These are phyloP conservation scores for Aptenodytes forsteri DNA, from an alignment of 2,113 vertebrate species.

Conservation along the genomic window DNA sequence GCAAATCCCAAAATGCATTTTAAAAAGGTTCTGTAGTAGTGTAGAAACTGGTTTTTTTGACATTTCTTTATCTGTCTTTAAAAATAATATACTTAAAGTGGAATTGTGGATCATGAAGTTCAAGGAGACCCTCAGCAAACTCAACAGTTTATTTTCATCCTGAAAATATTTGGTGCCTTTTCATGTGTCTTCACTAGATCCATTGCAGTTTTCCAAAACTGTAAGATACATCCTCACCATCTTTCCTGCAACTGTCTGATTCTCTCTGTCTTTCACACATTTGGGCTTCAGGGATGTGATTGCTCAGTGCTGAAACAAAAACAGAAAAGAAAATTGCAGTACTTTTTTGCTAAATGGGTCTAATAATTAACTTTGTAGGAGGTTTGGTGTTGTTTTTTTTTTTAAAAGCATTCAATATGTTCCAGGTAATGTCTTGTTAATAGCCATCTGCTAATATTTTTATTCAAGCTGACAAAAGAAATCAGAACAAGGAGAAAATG, in stretches of 20 bases:
- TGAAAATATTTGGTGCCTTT: not conserved
- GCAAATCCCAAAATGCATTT: not conserved
- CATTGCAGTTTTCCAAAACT: not conserved
- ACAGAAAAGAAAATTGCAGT: not conserved
- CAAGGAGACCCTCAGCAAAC: not conserved
- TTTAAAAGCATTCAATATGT: not conserved
- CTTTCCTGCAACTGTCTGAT: not conserved
- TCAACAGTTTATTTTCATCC: not conserved
- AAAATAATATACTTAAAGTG: not conserved
- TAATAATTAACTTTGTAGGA: not conserved
- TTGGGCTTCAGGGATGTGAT: not conserved
- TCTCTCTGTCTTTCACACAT: not conserved
- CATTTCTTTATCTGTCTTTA: not conserved
- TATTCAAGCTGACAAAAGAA: not conserved
- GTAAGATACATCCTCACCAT: not conserved
- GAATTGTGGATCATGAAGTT: not conserved
- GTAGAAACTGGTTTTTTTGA: not conserved
- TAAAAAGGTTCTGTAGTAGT: not conserved
- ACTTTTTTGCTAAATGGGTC: not conserved
- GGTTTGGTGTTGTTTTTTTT: not conserved
- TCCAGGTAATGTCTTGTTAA: not conserved
- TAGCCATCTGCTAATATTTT: not conserved
- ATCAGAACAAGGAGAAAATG: not conserved
- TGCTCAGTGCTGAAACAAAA: not conserved
- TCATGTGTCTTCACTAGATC: not conserved